Evolutionary conservation across 2,888 invertebrate genomes (phyloP).

Genomic region (Tuberolachnus salignus): DNA sequence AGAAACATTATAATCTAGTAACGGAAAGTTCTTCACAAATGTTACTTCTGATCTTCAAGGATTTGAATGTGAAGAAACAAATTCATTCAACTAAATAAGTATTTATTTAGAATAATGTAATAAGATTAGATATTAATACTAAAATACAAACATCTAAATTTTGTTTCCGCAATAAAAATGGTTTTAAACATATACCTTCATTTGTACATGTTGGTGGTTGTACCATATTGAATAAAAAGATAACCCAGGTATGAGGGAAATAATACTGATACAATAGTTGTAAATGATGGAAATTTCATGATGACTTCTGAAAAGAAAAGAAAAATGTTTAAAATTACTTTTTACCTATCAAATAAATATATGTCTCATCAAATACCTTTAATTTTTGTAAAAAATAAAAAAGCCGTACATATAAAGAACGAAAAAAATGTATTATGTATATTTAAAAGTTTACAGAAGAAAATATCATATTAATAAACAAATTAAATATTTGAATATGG

Average conservation of each 20-base stretch:
- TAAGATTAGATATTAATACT: background rate
- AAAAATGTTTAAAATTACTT: background rate
- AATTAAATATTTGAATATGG: background rate
- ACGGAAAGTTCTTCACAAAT: conserved; percentile 68
- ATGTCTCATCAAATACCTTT: background rate
- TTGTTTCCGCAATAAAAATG: conserved; percentile 73
- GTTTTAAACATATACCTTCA: conserved; percentile 72
- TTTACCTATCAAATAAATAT: background rate
- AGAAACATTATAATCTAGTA: conserved; percentile 71
- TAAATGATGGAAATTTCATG: conserved; percentile 59
- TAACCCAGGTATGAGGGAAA: conserved; percentile 73
- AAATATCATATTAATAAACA: background rate
- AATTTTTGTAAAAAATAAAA: background rate
- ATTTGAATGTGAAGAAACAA: conserved; percentile 69
- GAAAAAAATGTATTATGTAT: no score
- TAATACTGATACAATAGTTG: conserved; percentile 63
- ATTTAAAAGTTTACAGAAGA: background rate
- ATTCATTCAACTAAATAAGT: conserved; percentile 68
- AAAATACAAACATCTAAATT: conserved; percentile 64
- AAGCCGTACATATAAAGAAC: background rate
- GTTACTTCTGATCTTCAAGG: conserved; percentile 68
- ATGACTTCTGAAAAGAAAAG: conserved; percentile 23
- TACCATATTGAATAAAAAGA: conserved; percentile 77
- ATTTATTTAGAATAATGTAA: background rate
- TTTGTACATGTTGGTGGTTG: conserved; percentile 72